Base-by-base conservation (phyloP, 2,888 invertebrate species). In the Strigamia crassipes region DNA sequence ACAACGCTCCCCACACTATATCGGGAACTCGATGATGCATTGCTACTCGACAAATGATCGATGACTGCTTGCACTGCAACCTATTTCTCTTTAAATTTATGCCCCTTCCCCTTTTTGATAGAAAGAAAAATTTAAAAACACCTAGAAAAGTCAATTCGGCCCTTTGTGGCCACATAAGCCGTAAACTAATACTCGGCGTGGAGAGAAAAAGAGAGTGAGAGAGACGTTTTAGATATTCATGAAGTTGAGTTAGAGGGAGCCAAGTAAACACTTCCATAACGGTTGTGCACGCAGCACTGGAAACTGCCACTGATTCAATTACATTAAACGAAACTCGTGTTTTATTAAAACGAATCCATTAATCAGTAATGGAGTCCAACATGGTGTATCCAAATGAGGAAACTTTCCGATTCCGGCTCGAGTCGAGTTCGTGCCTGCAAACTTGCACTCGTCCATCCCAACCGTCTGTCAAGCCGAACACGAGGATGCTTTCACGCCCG, bases 251-350 rank as follows among this genome's bases (percentile, higher is more conserved):
- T 38, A 38, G 38, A 6, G 9, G 38, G 51, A 18, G 12, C 51
- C n/a, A 18, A 51, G 51, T 18, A 51, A 51, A 51, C 51, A 51
- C 51, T 51, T 51, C 51, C 51, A 51, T 51, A 51, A 51, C 15
- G 51, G 51, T 51, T 38, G 51, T 13, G 51, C 51, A 13, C 51
- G 34, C 34, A 34, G 34, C 34, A 34, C 38, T 38, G 38, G 38
- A 38, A 51, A 51, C 51, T 51, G 51, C 51, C 51, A 51, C 8
- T 3, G 51, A 51, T 51, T 51, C 51, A 51, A 51, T 51, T 51
- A 51, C 51, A 51, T 51, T 51, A 51, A 51, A 51, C 51, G 51
- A 51, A 51, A 51, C 51, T 51, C 51, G 51, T 51, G 51, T 51
- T 51, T 51, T 51, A 51, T 51, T 51, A 51, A 51, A 8, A 51